Evolutionary conservation across 2,113 vertebrate species (phyloP).

Genomic region (Sorex araneus): DNA sequence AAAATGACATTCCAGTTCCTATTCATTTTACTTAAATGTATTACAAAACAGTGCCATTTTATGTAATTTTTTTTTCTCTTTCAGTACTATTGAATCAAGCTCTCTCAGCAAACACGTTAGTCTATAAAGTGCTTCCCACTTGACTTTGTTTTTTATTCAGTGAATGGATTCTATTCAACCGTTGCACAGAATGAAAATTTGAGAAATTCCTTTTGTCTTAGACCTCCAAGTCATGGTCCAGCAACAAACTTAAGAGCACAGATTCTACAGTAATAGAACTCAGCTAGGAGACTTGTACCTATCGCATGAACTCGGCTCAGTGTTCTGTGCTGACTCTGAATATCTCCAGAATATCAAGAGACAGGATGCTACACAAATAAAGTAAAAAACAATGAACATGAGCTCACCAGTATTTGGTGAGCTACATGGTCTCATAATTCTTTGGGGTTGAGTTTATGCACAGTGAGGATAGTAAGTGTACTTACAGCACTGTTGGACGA

Average conservation of each 20-base stretch:
- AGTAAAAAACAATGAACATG: background rate
- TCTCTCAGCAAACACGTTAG: slow-evolving; percentile 13
- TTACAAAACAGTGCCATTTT: slow-evolving; percentile 9
- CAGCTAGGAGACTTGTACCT: background rate
- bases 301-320: background rate
- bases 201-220: background rate
- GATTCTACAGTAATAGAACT: background rate
- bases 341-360: background rate
- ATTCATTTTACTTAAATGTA: background rate
- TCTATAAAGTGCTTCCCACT: slow-evolving; percentile 7
- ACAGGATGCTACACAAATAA: background rate
- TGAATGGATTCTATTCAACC: background rate
- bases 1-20: background rate
- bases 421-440: background rate
- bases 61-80: background rate
- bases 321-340: background rate
- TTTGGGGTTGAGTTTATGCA: background rate
- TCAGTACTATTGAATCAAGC: background rate
- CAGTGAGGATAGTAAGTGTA: background rate
- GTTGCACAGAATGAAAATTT: background rate
- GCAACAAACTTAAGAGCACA: background rate
- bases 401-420: slow-evolving; percentile 23
- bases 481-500: background rate
- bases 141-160: background rate
- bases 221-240: background rate